Evolutionary conservation across 2,113 vertebrate species (phyloP), one percentile per base, ranked within the genome.

Genomic region (Formicarius rufipectus): DNA sequence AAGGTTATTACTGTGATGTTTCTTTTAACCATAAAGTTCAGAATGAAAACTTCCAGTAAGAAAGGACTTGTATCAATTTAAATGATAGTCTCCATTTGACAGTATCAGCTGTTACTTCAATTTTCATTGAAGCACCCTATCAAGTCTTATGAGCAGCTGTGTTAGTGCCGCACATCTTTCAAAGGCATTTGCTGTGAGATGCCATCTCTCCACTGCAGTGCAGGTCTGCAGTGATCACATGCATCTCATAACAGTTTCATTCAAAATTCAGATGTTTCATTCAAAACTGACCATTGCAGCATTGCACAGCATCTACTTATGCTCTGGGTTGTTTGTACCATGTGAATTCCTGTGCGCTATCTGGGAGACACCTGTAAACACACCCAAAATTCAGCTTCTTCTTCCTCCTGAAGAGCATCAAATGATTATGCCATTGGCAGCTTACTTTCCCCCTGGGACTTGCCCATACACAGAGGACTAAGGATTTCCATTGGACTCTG

Each of bases 351-450:
- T 92, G 22, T 37, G 47, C 14, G 21, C 6, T 67, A 28, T 14
- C 14, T 78, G 62, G 35, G 88, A 87, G 14, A 84, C 7, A 55
- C 6, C 14, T 56, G 35, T 23, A 84, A n/a, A 12, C 9, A 10
- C 6, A 25, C 67, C 45, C 13, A 71, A 89, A 89, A 78, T 64
- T 45, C 60, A 64, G 1, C 9, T 68, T 42, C 63, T 68, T 42
- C 63, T 59, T 88, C 7, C 24, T 64, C 19, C 27, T 2, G 1
- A 8, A 59, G 20, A 77, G 23, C 20, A 33, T 12, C 0, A 0
- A 24, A 28, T 0, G 0, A 39, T 39, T 60, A 28, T 15, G 20
- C 39, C 16, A 55, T 66, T 42, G 52, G 30, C 9, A 33, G n/a
- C 58, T 59, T 37, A 50, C 4, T 76, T 90, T 85, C 8, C 56